Percentiles rank a stretch among this genome's conserved stretches.
These are phyloP conservation scores for Rattus rattus DNA, from an alignment of 2,113 vertebrate genomes.

Conservation along the genomic window DNA sequence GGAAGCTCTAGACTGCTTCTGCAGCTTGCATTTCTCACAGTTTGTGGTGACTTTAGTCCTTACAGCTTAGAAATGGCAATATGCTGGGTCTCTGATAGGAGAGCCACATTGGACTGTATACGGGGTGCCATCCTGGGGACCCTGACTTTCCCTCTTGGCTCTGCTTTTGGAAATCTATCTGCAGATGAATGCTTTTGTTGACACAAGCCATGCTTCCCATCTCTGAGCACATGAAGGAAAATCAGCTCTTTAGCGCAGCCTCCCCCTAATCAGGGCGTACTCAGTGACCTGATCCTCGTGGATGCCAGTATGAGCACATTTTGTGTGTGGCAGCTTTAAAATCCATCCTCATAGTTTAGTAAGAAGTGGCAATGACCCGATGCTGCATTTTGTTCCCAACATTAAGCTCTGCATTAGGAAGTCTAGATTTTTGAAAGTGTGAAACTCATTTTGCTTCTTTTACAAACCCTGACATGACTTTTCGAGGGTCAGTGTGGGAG, in stretches of 20 bases:
- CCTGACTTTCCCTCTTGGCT: not conserved
- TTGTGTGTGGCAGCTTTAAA: not conserved
- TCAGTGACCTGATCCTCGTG: not conserved
- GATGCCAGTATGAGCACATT: not conserved
- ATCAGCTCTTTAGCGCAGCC: not conserved
- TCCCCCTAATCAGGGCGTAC: not conserved
- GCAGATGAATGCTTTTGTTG: not conserved
- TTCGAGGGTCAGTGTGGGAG: not conserved
- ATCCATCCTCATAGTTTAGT: not conserved
- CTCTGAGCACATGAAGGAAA: not conserved
- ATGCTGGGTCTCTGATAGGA: no score
- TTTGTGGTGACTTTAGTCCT: not conserved
- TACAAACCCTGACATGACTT: not conserved
- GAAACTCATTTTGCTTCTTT: not conserved
- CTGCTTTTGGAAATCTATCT: not conserved
- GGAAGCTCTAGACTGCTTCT: not conserved
- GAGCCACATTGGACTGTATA: rapidly evolving
- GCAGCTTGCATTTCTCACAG: not conserved
- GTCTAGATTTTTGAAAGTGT: slow-evolving; percentile 4
- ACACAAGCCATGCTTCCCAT: not conserved
- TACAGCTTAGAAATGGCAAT: not conserved
- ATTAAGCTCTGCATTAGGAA: not conserved
- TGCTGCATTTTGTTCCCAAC: not conserved
- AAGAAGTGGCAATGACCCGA: not conserved
- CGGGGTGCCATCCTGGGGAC: not conserved